A percentile compares a stretch with the other conserved stretches of the same genome.
phyloP scores from a whole-genome alignment of 1,140 invertebrate species.

The Thalassaphorura encarpata region DNA sequence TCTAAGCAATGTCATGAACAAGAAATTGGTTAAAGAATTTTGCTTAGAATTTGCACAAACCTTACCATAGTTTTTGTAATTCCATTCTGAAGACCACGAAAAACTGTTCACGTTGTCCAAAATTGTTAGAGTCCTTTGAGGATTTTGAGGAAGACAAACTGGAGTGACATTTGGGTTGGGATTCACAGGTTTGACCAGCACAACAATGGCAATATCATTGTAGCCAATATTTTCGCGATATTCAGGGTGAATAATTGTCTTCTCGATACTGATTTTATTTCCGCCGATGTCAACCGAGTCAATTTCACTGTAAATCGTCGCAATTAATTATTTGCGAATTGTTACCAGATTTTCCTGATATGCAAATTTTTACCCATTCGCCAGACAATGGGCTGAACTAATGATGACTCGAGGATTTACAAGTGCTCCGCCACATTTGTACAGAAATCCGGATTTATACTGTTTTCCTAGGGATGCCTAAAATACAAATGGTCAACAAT shows the following conservation, averaged over 20 bases:
- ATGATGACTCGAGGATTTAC: neutral
- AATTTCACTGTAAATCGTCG: neutral
- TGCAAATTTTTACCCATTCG: too few relatives aligned
- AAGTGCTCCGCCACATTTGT: constrained; percentile 4
- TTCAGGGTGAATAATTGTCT: neutral
- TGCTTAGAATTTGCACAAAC: neutral
- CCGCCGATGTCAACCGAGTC: neutral
- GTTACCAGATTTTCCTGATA: too few relatives aligned
- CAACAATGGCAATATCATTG: neutral
- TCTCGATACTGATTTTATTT: neutral
- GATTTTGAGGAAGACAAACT: neutral
- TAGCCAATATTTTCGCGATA: neutral
- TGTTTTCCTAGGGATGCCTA: neutral
- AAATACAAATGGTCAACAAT: neutral
- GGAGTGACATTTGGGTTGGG: neutral
- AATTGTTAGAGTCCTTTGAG: neutral
- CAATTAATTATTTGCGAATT: too few relatives aligned
- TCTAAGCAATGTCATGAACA: neutral
- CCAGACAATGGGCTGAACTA: constrained; percentile 4
- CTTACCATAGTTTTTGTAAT: neutral
- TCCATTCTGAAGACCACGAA: neutral
- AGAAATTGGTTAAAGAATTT: neutral
- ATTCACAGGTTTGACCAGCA: neutral
- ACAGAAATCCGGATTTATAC: neutral
- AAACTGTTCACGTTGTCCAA: neutral